Evolutionary conservation across 1,140 invertebrate genomes (phyloP).

Genomic region (Gryllus bimaculatus): DNA sequence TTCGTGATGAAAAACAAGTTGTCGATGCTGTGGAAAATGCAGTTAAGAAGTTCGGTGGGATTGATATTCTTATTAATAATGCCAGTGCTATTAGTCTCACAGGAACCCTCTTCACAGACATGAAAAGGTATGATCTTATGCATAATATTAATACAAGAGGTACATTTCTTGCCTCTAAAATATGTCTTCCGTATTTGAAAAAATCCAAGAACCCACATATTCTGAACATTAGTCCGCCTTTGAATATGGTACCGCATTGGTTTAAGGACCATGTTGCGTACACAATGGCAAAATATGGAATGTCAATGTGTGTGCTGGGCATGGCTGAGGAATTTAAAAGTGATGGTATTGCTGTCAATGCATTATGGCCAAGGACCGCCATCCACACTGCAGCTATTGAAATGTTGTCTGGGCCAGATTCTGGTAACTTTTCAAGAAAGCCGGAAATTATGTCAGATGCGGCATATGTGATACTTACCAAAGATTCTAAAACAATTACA

Average conservation of each 20-base stretch:
- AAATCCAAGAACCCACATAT: conserved; percentile 91
- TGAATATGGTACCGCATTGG: conserved; percentile 85
- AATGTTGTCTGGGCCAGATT: conserved; percentile 73
- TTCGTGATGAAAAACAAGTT: conserved; percentile 78
- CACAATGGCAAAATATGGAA: conserved; percentile 98
- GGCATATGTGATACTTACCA: conserved; percentile 79
- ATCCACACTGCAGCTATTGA: conserved; percentile 95
- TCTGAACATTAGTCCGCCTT: conserved; percentile 88
- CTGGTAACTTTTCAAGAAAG: conserved; percentile 48
- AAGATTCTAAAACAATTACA: conserved; percentile 65
- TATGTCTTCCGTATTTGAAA: conserved; percentile 80
- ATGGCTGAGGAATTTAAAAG: conserved; percentile 69
- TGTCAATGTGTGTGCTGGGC: conserved; percentile 97
- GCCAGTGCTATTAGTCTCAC: conserved; percentile 93
- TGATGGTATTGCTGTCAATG: conserved; percentile 86
- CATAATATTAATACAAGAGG: conserved; percentile 84
- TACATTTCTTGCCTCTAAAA: conserved; percentile 86
- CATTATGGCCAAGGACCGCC: conserved; percentile 93
- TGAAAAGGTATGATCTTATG: conserved; percentile 96
- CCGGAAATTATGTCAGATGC: conserved; percentile 93
- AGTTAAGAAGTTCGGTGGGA: conserved; percentile 88
- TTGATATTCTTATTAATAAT: conserved; percentile 94
- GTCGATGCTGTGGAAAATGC: conserved; percentile 75
- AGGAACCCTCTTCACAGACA: conserved; percentile 73
- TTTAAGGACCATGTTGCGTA: conserved; percentile 91